phyloP scores from a whole-genome alignment of 2,113 vertebrate genomes.

The Dunckerocampus dactyliophorus region DNA sequence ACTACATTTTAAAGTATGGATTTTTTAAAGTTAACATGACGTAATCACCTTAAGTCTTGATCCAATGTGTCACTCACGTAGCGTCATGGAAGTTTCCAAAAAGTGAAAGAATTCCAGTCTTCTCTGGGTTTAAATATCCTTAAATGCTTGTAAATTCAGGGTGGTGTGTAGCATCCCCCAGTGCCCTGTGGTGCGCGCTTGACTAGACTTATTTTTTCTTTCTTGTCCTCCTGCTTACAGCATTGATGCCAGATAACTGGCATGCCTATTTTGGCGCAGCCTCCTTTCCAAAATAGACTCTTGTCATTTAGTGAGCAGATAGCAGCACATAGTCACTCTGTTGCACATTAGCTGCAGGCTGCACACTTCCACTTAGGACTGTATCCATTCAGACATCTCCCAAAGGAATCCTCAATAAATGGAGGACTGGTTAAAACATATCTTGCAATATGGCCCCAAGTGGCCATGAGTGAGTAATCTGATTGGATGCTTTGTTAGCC shows the following conservation, averaged over 20 bases:
- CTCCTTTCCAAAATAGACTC: conserved; percentile 87
- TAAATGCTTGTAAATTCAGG: conserved; percentile 58
- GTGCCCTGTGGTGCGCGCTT: conserved; percentile 57
- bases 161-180: conserved; percentile 65
- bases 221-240: conserved; percentile 52
- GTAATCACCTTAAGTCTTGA: conserved; percentile 2
- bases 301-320: conserved; percentile 72
- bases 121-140: conserved; percentile 48
- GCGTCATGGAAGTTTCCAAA: conserved; percentile 1
- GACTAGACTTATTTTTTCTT: conserved; percentile 62
- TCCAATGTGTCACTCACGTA: neutral
- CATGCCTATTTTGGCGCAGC: conserved; percentile 70
- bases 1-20: neutral
- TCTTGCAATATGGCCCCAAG: neutral
- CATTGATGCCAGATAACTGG: conserved; percentile 71
- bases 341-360: conserved; percentile 19
- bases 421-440: no score
- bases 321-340: conserved; percentile 22
- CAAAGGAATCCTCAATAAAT: neutral
- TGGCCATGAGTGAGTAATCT: neutral
- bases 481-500: neutral
- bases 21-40: neutral
- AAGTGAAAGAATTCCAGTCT: conserved; percentile 5
- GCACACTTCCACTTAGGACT: neutral
- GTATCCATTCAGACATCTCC: conserved; percentile 10